These are phyloP conservation scores for Strix aluco DNA, from an alignment of 2,113 vertebrate genomes.

Conservation along the genomic window DNA sequence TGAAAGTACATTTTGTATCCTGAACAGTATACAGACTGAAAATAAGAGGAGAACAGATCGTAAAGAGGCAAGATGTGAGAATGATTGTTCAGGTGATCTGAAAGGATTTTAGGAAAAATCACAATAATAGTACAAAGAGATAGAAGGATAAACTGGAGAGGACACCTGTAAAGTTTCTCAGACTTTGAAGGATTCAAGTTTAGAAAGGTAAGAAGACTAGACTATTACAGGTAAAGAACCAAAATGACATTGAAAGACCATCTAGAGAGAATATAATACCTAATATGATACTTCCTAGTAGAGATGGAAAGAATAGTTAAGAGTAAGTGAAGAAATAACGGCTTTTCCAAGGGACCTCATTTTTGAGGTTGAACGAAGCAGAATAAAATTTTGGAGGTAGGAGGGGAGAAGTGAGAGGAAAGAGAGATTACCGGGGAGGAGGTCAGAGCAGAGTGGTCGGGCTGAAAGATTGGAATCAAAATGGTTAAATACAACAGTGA, in stretches of 20 bases:
- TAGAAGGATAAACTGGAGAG: neutral
- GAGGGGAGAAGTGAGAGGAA: neutral
- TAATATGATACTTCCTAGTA: neutral
- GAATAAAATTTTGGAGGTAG: neutral
- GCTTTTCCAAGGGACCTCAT: neutral
- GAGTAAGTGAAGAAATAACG: neutral
- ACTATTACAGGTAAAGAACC: neutral
- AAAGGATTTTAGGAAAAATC: neutral
- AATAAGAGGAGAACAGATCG: neutral
- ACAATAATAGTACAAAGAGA: neutral
- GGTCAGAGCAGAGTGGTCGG: neutral
- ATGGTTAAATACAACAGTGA: neutral
- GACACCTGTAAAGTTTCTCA: neutral
- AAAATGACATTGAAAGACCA: neutral
- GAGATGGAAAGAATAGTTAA: neutral
- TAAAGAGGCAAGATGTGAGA: neutral
- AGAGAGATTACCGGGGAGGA: neutral
- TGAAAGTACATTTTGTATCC: neutral
- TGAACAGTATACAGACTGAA: neutral
- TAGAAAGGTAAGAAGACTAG: neutral
- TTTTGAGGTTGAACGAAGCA: neutral
- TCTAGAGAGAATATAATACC: neutral
- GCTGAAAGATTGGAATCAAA: neutral
- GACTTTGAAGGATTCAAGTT: neutral
- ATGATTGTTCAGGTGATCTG: neutral